Evolutionary conservation across 2,888 invertebrate genomes (phyloP).

Genomic region (Stegophylla sp.): DNA sequence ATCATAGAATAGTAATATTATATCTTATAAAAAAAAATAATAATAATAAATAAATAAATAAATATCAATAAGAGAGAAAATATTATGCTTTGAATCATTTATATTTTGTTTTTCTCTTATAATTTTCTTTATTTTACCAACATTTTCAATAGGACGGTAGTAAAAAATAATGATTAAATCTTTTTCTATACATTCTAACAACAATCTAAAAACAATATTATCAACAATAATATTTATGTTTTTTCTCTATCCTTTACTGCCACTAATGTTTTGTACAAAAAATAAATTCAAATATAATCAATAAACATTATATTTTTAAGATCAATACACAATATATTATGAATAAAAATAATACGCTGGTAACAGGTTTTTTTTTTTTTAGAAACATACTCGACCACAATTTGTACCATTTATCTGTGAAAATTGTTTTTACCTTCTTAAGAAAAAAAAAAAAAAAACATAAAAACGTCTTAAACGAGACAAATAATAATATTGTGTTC

Average conservation of each 20-base stretch:
- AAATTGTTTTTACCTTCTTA: conserved; percentile 27
- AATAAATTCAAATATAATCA: conserved; percentile 33
- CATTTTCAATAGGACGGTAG: too few relatives aligned
- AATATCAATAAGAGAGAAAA: too few relatives aligned
- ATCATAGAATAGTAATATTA: too few relatives aligned
- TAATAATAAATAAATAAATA: too few relatives aligned
- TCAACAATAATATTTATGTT: conserved; percentile 15
- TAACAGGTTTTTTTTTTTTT: conserved; percentile 55
- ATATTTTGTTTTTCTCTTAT: too few relatives aligned
- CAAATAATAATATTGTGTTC: conserved; percentile 17
- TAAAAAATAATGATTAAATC: too few relatives aligned
- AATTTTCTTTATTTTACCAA: too few relatives aligned
- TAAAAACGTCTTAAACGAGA: conserved; percentile 19
- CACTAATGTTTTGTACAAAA: background rate
- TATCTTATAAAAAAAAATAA: too few relatives aligned
- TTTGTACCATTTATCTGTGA: conserved; percentile 40
- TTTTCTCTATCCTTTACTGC: background rate
- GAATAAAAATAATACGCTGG: conserved; percentile 54
- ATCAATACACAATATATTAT: conserved; percentile 41
- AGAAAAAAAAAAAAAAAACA: background rate
- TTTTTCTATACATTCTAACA: too few relatives aligned
- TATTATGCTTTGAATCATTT: too few relatives aligned
- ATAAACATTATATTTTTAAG: conserved; percentile 54
- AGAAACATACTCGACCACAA: conserved; percentile 43
- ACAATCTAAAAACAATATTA: too few relatives aligned